phyloP scores from a whole-genome alignment of 2,113 vertebrate genomes.

The Marmota monax region DNA sequence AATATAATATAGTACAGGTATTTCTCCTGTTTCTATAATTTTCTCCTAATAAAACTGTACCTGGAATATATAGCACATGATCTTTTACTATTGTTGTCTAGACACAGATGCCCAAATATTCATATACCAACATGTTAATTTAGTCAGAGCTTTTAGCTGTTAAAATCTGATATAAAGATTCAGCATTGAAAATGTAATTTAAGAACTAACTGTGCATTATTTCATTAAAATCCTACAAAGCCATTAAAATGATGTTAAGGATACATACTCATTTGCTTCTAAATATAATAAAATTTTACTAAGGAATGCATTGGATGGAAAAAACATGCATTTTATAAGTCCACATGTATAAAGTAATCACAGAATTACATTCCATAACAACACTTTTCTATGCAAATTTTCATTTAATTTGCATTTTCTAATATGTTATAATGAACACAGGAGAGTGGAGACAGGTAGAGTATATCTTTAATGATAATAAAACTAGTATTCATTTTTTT shows the following conservation, averaged over 20 bases:
- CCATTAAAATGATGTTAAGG: background rate
- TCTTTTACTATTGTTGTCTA: background rate
- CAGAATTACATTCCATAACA: background rate
- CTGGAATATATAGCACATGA: background rate
- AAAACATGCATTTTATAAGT: background rate
- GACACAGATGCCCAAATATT: background rate
- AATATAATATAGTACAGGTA: background rate
- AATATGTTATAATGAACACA: background rate
- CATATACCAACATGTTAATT: background rate
- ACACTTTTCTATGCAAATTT: background rate
- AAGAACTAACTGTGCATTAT: background rate
- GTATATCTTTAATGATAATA: background rate
- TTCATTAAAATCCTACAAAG: background rate
- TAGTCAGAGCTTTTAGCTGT: background rate
- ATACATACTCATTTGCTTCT: background rate
- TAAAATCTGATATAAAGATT: background rate
- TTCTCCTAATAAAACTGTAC: background rate
- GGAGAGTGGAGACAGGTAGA: background rate
- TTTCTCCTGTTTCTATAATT: background rate
- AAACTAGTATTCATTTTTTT: background rate
- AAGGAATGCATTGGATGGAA: background rate
- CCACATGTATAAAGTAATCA: background rate
- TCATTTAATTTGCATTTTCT: background rate
- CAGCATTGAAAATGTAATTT: background rate
- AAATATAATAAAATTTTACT: background rate